These are phyloP conservation scores for Pterostichus madidus DNA, from an alignment of 2,888 invertebrate genomes.

Conservation along the genomic window DNA sequence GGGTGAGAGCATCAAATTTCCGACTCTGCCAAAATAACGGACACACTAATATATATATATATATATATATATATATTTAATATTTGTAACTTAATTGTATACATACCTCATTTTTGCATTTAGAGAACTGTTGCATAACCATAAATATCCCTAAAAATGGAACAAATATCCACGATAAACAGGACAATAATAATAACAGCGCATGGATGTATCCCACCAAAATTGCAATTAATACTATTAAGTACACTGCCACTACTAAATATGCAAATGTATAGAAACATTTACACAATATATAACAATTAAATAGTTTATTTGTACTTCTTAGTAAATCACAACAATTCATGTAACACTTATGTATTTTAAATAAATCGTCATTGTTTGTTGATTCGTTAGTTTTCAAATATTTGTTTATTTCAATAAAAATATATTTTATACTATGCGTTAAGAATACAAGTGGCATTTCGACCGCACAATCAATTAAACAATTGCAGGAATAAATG, in stretches of 20 bases:
- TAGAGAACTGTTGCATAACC: not conserved
- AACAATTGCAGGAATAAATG: not conserved
- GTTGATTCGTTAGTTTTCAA: not conserved
- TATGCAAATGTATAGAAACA: slow-evolving; percentile 3
- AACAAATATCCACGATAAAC: slow-evolving; percentile 2
- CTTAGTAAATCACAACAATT: slow-evolving; percentile 10
- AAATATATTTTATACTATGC: not conserved
- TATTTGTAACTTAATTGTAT: no score
- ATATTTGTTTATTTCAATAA: not conserved
- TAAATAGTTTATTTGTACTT: slow-evolving; percentile 11
- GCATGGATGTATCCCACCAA: not conserved
- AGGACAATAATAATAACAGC: not conserved
- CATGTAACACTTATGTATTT: slow-evolving; percentile 1
- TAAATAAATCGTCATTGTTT: not conserved
- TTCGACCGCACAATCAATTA: not conserved
- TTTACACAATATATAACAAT: slow-evolving; percentile 23
- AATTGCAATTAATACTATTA: not conserved
- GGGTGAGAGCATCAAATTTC: no score
- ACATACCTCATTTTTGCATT: not conserved
- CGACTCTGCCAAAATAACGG: no score
- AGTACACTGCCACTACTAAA: not conserved
- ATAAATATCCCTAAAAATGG: not conserved
- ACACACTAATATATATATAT: no score
- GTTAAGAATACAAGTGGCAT: slow-evolving; percentile 5
- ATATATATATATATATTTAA: no score